phyloP scores from a whole-genome alignment of 1,140 invertebrate genomes.

The Heliconius congener region DNA sequence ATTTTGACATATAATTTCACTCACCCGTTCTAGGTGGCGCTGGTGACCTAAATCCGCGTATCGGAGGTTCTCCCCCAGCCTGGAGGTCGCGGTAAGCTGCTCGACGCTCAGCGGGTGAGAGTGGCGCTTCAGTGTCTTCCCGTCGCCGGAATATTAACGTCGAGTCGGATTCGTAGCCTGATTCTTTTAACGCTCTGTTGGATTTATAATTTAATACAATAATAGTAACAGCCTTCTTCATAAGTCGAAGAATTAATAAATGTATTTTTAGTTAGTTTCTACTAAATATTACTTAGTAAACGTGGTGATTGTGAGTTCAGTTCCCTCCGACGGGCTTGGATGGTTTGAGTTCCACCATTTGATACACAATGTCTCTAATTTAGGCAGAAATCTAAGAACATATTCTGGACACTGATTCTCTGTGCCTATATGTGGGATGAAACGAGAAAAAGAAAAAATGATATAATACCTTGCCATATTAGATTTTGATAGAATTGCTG shows the following conservation, averaged over 20 bases:
- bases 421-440: too few species aligned
- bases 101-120: slow-evolving; percentile 90
- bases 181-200: slow-evolving; percentile 90
- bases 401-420: too few species aligned
- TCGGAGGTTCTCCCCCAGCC: slow-evolving; percentile 94
- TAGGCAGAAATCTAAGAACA: too few species aligned
- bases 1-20: neutral
- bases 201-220: neutral
- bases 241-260: neutral
- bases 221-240: neutral
- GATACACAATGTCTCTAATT: too few species aligned
- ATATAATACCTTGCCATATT: slow-evolving; percentile 86
- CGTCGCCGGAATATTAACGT: slow-evolving; percentile 91
- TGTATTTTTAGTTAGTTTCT: neutral
- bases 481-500: slow-evolving; percentile 82
- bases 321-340: too few species aligned
- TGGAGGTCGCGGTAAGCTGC: slow-evolving; percentile 92
- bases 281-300: too few species aligned
- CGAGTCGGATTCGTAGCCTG: slow-evolving; percentile 95
- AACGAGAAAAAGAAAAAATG: neutral
- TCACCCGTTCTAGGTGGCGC: slow-evolving; percentile 84
- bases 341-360: too few species aligned
- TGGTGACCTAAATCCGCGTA: slow-evolving; percentile 92
- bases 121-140: slow-evolving; percentile 83
- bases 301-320: too few species aligned